Evolutionary conservation across 2,888 invertebrate species (phyloP).

Genomic region (Xiphydria camelus): DNA sequence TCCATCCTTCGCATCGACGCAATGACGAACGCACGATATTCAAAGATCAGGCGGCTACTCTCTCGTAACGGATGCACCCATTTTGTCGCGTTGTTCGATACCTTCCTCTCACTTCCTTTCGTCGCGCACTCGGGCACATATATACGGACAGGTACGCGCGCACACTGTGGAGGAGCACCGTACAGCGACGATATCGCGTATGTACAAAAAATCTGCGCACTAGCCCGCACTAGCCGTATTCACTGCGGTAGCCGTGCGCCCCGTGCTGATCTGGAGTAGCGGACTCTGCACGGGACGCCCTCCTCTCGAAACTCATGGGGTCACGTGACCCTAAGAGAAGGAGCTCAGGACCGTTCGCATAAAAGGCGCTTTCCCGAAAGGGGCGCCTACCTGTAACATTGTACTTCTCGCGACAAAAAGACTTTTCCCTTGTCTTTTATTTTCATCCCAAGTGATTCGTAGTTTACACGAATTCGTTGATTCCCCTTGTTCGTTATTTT

Average conservation of each 20-base stretch:
- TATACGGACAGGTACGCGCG: not conserved
- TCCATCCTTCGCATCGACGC: conserved; percentile 40
- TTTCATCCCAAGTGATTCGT: no score
- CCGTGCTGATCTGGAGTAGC: conserved; percentile 15
- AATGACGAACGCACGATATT: not conserved
- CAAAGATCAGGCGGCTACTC: not conserved
- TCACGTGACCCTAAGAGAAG: conserved; percentile 42
- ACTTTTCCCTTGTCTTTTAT: conserved; percentile 1
- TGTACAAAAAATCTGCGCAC: no score
- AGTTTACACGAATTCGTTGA: no score
- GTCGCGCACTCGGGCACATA: not conserved
- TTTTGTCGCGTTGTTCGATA: not conserved
- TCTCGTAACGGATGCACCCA: not conserved
- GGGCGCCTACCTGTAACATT: conserved; percentile 49
- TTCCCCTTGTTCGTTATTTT: no score
- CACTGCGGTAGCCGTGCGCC: no score
- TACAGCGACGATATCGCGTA: no score
- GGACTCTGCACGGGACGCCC: conserved; percentile 19
- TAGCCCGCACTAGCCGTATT: not conserved
- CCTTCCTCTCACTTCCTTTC: not conserved
- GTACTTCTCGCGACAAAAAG: no score
- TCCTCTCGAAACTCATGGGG: conserved; percentile 7
- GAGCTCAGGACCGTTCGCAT: conserved; percentile 37
- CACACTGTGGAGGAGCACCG: not conserved
- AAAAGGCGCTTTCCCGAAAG: conserved; percentile 26